Conservation (phyloP, 2,797 vertebrate genomes). For the Xyrichtys novacula region DNA sequence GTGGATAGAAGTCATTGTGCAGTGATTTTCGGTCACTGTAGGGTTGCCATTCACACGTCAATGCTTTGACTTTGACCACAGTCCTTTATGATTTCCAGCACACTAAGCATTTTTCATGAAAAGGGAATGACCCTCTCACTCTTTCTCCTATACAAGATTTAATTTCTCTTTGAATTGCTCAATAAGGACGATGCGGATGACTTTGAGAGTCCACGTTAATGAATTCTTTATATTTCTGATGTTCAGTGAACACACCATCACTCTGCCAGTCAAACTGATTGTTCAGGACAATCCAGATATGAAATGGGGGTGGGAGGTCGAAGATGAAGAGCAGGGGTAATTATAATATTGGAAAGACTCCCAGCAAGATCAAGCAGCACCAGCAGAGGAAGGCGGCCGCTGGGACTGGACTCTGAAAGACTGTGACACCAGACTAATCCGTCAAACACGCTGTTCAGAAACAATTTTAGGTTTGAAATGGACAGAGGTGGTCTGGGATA, state of each 20-base stretch:
- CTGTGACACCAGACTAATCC: constrained; percentile 45
- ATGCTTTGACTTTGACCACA: constrained; percentile 1
- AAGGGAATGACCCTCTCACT: not conserved
- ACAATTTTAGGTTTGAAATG: constrained; percentile 7
- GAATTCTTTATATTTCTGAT: constrained; percentile 31
- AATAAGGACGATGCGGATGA: not conserved
- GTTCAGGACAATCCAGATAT: constrained; percentile 42
- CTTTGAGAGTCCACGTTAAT: constrained; percentile 30
- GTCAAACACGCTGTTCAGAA: constrained; percentile 40
- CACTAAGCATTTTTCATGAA: constrained; percentile 3
- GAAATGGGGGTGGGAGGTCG: constrained; percentile 30
- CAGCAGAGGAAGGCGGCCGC: constrained; percentile 1
- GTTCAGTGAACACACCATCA: constrained; percentile 11
- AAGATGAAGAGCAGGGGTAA: constrained; percentile 47
- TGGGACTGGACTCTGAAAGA: constrained; percentile 20
- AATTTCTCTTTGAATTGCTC: not conserved
- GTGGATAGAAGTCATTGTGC: too few species aligned
- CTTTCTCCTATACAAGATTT: not conserved
- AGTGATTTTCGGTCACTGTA: too few species aligned
- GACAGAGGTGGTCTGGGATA: not conserved
- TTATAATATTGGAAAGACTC: constrained; percentile 43
- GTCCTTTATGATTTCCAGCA: not conserved
- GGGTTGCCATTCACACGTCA: not conserved
- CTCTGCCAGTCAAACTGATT: constrained; percentile 59
- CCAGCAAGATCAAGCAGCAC: constrained; percentile 22